These are phyloP conservation scores for Cephus runcator DNA, from an alignment of 2,888 invertebrate species.

Conservation along the genomic window DNA sequence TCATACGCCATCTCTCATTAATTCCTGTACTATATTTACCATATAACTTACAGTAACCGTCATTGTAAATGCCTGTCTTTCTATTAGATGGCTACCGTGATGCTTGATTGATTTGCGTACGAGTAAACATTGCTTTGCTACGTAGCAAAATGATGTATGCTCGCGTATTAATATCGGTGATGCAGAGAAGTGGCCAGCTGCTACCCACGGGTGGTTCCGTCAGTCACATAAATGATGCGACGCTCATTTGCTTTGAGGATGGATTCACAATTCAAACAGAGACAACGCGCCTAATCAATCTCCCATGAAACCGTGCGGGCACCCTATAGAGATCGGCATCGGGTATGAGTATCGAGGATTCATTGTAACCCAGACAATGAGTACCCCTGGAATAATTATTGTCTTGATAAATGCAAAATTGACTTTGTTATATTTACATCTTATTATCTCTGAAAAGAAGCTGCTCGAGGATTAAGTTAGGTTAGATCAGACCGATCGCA, in stretches of 20 bases:
- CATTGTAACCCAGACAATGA: neutral
- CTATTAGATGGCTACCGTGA: neutral
- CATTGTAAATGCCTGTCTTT: neutral
- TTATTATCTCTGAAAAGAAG: neutral
- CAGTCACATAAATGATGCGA: constrained; percentile 53
- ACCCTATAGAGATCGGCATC: neutral
- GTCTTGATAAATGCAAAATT: neutral
- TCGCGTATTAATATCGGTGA: constrained; percentile 55
- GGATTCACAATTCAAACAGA: constrained; percentile 56
- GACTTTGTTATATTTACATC: neutral
- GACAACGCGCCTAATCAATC: constrained; percentile 55
- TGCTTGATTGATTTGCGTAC: constrained; percentile 50
- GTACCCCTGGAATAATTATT: neutral
- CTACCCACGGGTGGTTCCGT: constrained; percentile 48
- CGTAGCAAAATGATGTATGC: constrained; percentile 54
- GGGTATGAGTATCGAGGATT: neutral
- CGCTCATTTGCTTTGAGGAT: constrained; percentile 59
- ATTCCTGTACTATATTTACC: neutral
- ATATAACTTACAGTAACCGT: neutral
- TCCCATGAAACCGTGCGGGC: constrained; percentile 37
- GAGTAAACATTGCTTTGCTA: constrained; percentile 54
- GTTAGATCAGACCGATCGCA: neutral
- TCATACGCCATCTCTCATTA: neutral
- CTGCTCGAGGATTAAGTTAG: neutral
- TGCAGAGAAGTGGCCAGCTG: constrained; percentile 56